Evolutionary conservation across 2,797 vertebrate genomes (phyloP).

Genomic region (Falco cherrug): DNA sequence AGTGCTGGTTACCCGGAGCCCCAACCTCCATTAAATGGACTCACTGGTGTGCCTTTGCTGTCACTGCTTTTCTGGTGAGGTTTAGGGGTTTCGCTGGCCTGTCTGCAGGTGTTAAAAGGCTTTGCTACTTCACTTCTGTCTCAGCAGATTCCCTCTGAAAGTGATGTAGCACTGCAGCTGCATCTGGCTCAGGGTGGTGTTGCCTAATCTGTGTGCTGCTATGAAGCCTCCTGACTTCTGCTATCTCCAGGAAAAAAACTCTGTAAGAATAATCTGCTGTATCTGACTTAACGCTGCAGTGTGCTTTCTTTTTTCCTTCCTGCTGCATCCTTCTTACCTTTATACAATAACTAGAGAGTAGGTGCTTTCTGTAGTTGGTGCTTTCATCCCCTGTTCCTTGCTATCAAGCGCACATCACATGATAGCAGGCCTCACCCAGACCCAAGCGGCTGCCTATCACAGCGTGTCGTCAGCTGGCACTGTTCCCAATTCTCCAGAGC

Average conservation of each 20-base stretch:
- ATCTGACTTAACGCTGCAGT: background rate
- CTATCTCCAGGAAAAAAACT: background rate
- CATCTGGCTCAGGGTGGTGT: background rate
- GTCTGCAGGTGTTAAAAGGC: background rate
- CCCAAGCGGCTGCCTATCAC: background rate
- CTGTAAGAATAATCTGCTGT: background rate
- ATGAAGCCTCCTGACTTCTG: background rate
- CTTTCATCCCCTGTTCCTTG: background rate
- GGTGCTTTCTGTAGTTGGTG: background rate
- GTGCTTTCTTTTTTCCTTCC: background rate
- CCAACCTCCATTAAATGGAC: background rate
- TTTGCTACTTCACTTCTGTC: background rate
- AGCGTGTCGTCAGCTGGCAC: constrained; percentile 9
- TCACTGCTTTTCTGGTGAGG: background rate
- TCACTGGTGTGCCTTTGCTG: background rate
- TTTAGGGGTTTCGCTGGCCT: background rate
- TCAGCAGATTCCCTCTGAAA: background rate
- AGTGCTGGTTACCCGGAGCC: background rate
- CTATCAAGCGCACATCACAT: background rate
- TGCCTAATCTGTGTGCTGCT: background rate
- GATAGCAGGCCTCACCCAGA: constrained; percentile 19
- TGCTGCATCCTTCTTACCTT: background rate
- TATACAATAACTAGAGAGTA: background rate
- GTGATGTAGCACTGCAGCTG: background rate
- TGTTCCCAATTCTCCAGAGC: background rate